Evolutionary conservation across 2,797 vertebrate genomes (phyloP), one percentile per base, ranked within the genome.

Genomic region (Sebastolobus alascanus): DNA sequence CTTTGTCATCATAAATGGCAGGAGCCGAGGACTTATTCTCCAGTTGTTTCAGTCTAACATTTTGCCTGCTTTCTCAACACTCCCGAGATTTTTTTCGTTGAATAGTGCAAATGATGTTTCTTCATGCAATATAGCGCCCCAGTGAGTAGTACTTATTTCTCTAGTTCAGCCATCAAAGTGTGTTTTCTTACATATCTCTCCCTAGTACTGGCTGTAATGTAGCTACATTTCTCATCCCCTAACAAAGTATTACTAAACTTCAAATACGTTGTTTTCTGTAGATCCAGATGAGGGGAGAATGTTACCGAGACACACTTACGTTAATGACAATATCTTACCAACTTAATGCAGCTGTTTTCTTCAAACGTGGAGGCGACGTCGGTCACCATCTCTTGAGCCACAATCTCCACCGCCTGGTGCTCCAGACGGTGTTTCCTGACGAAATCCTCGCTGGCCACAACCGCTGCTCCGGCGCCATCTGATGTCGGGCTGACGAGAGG

Each of bases 301-400:
- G 13, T 25, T n/a, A 33, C 4, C 22, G 16, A 70, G 6, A 52
- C 33, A 33, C n/a, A 29, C 16, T 59, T 8, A 20, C 25, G 55
- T 20, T 22, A 6, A n/a, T n/a, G 22, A 22, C n/a, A 54, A 2
- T 18, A 25, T 52, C 71, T 82, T 86, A 98, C 99, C 96, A 95
- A 54, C 91, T 98, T 99, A 60, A 99, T 96, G 85, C 96, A 88
- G 77, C 97, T 99, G 56, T 97, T 97, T 43, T 95, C 97, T 54
- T 97, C 90, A 92, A 99, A 99, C 0, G 97, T 94, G 83, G 96
- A 97, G 46, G 93, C 56, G 1, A 96, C 89, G 93, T 99, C 99
- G 0, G 98, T 99, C 86, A 94, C 86, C 99, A 99, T 97, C 94
- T 97, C 98, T 84, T 99, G 98, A 31, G 97, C 97, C 76, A 99